phyloP scores from a whole-genome alignment of 2,797 vertebrate genomes.

The Eremophila alpestris region DNA sequence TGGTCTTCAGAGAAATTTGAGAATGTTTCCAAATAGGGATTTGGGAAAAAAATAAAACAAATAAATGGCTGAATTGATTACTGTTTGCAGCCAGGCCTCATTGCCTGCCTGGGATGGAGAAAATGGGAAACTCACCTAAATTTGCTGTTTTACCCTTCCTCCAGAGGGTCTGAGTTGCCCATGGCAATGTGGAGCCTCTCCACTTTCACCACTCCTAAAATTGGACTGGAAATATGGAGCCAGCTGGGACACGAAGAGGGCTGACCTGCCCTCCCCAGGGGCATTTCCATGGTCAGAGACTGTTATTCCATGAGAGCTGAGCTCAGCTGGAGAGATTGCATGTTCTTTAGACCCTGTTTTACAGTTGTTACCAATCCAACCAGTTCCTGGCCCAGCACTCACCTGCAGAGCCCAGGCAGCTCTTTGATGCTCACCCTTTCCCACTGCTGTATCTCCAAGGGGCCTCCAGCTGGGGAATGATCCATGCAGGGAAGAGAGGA shows the following conservation, averaged over 20 bases:
- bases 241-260: background rate
- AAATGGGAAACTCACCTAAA: background rate
- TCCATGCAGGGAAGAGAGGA: background rate
- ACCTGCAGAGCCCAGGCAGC: background rate
- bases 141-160: background rate
- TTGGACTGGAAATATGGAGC: background rate
- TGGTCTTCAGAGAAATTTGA: background rate
- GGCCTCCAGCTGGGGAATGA: background rate
- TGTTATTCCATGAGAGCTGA: background rate
- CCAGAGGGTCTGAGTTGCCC: background rate
- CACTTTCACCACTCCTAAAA: background rate
- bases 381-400: background rate
- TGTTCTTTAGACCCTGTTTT: background rate
- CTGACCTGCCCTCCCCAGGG: rapidly evolving
- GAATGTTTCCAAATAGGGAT: background rate
- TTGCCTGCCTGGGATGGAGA: background rate
- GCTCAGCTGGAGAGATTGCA: rapidly evolving
- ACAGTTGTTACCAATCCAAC: background rate
- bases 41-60: rapidly evolving
- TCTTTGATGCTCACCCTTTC: background rate
- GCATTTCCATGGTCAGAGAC: background rate
- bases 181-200: background rate
- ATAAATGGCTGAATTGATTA: background rate
- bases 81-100: background rate
- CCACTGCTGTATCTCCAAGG: rapidly evolving